Percentiles rank a stretch among this genome's conserved stretches.
These are phyloP conservation scores for Netelia melanura DNA, from an alignment of 2,888 invertebrate genomes.

Conservation along the genomic window DNA sequence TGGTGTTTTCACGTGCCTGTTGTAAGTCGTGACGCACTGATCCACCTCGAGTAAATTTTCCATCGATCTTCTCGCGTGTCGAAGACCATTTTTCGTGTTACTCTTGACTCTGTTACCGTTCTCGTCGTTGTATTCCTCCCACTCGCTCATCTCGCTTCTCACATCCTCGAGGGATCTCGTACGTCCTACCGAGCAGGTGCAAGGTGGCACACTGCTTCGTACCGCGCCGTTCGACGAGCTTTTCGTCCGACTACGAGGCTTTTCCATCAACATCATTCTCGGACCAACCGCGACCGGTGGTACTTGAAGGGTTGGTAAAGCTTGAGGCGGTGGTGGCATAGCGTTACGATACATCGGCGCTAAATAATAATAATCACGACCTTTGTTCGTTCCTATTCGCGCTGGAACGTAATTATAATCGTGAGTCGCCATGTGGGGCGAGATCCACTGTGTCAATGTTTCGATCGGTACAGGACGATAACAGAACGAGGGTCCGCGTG, in stretches of 20 bases:
- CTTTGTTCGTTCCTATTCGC: slow-evolving; percentile 84
- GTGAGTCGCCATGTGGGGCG: slow-evolving; percentile 86
- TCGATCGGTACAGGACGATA: slow-evolving; percentile 85
- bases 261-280: slow-evolving; percentile 81
- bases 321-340: slow-evolving; percentile 86
- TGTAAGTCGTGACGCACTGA: slow-evolving; percentile 73
- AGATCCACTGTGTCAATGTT: slow-evolving; percentile 86
- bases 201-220: slow-evolving; percentile 82
- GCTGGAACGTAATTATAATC: slow-evolving; percentile 86
- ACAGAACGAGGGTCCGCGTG: slow-evolving; percentile 81
- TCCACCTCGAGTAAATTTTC: slow-evolving; percentile 87
- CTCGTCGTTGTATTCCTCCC: slow-evolving; percentile 88
- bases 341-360: slow-evolving; percentile 90
- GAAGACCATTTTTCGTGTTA: slow-evolving; percentile 85
- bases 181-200: slow-evolving; percentile 87
- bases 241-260: slow-evolving; percentile 77
- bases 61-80: slow-evolving; percentile 89
- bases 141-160: slow-evolving; percentile 88
- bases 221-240: slow-evolving; percentile 76
- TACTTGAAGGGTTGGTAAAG: slow-evolving; percentile 70
- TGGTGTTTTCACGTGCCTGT: slow-evolving; percentile 74
- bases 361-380: slow-evolving; percentile 88
- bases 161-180: slow-evolving; percentile 91
- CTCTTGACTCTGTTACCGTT: slow-evolving; percentile 87
- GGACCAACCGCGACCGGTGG: slow-evolving; percentile 77